A percentile compares a stretch with the other conserved stretches of the same genome.
These are phyloP conservation scores for Synanthedon tipuliformis DNA, from an alignment of 2,888 invertebrate genomes.

Conservation along the genomic window DNA sequence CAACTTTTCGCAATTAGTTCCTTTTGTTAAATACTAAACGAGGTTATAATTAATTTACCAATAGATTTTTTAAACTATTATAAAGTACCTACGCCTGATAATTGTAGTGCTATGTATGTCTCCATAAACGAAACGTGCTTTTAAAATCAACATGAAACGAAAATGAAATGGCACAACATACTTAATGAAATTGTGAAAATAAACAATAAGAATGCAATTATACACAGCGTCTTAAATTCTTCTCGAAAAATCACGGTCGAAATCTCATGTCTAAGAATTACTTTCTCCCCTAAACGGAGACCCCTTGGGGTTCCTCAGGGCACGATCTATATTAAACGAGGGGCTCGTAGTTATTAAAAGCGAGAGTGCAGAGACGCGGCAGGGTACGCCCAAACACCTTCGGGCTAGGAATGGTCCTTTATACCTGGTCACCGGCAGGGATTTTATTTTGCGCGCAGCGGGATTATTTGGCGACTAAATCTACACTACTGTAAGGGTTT, in stretches of 20 bases:
- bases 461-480: constrained; percentile 14
- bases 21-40: too few relatives aligned
- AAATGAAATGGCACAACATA: background rate
- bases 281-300: constrained; percentile 30
- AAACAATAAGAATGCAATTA: constrained; percentile 42
- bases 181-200: constrained; percentile 7
- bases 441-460: constrained; percentile 3
- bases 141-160: too few relatives aligned
- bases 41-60: too few relatives aligned
- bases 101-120: too few relatives aligned
- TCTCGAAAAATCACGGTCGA: background rate
- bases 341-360: constrained; percentile 55
- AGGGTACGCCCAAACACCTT: constrained; percentile 40
- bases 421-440: constrained; percentile 19
- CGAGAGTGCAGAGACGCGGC: constrained; percentile 34
- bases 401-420: constrained; percentile 23
- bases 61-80: too few relatives aligned
- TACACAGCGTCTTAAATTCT: constrained; percentile 2
- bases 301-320: constrained; percentile 38
- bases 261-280: constrained; percentile 31
- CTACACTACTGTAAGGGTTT: constrained; percentile 16
- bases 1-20: too few relatives aligned
- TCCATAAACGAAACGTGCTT: too few relatives aligned
- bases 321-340: constrained; percentile 57
- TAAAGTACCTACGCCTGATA: too few relatives aligned